Evolutionary conservation across 2,888 invertebrate genomes (phyloP), one percentile per base, ranked within the genome.

Genomic region (Coelopa pilipes): DNA sequence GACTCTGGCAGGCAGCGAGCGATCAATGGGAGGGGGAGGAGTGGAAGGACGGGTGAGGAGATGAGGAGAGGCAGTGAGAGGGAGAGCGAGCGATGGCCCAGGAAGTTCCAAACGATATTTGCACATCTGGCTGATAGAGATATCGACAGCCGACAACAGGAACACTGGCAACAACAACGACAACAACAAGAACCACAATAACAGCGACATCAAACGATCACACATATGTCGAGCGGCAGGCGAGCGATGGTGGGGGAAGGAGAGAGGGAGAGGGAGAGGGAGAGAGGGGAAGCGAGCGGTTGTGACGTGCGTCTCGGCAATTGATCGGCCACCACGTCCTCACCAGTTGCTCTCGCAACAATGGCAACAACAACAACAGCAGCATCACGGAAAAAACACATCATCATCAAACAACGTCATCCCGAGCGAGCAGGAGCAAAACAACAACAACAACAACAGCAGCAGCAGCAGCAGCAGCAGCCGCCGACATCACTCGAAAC

Each of bases 121-220:
- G 73, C 69, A 57, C 73, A 74, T 74, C 73, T 74, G 73, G 59
- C 69, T 68, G 73, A 62, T 55, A 50, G 66, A 46, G 55, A 57
- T 57, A 65, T 45, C n/a, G 46, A 17, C 47, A 46, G 17, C n/a
- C 9, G 19, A 11, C 21, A 24, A 17, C 67, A 53, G 15, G 21
- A 66, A 12, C 47, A 65, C 12, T 21, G 21, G 21, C 19, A 24
- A 34, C 19, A 62, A 62, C 13, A 34, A 34, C 9, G 34, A 21
- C 1, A 60, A 60, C 60, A 62, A 7, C 17, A 11, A 49, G 10
- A 62, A 34, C 62, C 62, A 60, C 60, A 62, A 15, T 15, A 11
- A 49, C 21, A 62, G 15, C 62, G 24, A 62, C 62, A 62, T 9
- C 21, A 49, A 50, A 62, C 62, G 62, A 62, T 62, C 62, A 24